Base-by-base conservation (phyloP, 2,888 invertebrate species). In the Papilio gigon region DNA sequence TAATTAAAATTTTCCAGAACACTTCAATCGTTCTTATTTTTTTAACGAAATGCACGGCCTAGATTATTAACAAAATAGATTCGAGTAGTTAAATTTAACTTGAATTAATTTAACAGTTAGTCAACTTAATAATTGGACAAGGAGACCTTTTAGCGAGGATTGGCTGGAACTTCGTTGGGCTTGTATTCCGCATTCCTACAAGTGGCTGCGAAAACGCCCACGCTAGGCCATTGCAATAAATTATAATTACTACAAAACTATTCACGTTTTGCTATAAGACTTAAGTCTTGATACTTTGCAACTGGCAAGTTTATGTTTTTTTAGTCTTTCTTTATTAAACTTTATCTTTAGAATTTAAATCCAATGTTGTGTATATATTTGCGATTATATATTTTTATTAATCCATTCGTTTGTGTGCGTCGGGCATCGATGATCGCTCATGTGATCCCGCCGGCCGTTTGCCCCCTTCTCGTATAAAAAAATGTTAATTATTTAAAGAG, bases 121-220 rank as follows among this genome's bases (percentile, higher is more conserved):
- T 60, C 62, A 71, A 72, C 62, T 68, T 70, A 59, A 65, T 33
- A 71, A 75, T 74, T 73, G 74, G 76, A 78, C 77, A 79, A 77
- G 73, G 75, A 77, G 78, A 83, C 83, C 82, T 81, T 84, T 83
- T 81, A 81, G 74, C 71, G 76, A 76, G 77, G 77, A 81, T 82
- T 82, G 79, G 78, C 71, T 75, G 75, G 73, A 77, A 80, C 78
- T 77, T 77, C 71, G 71, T 64, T 63, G 59, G 42, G 73, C 65
- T 70, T 73, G 74, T 73, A 81, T 88, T 85, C 87, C 87, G 88
- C 88, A 87, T 88, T 88, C 88, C 75, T 76, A 69, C 74, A 72
- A 75, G 71, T 73, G 71, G 66, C 67, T 27, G 70, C 68, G 59
- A 70, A 68, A 69, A 71, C 75, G 71, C 69, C 65, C 69, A 72